Base-by-base conservation (phyloP, 1,140 invertebrate species). In the Drosophila nebulosa region DNA sequence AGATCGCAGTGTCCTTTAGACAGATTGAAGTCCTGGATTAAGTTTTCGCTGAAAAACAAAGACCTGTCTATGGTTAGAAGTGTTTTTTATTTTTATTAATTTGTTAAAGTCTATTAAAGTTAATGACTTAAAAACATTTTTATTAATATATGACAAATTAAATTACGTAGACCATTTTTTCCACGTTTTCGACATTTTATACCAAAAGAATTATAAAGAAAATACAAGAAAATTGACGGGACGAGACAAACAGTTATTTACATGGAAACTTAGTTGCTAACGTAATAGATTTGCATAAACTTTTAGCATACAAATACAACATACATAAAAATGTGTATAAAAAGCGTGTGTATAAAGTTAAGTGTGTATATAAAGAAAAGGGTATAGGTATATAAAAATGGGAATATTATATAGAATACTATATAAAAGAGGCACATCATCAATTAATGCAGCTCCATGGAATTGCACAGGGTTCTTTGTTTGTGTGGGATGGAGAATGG, bases 51-150 rank as follows among this genome's bases (percentile, higher is more conserved):
- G n/a, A n/a, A n/a, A n/a, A n/a, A n/a, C n/a, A n/a, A 32, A 32
- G 3, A 12, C 10, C 12, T 12, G 3, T 32, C 57, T 78, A 14
- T 55, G 21, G 59, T 66, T 42, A 69, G 42, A 50, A 53, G 24
- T 18, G 35, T 36, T 27, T 18, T 66, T 68, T 10, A 58, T 30
- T 63, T 63, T 74, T 74, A 78, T 66, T 68, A 78, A 79, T 76
- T 81, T 78, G 61, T 79, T 85, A 71, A 74, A 58, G 56, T 69
- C 78, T 86, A 88, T 76, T 88, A 88, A 73, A 88, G 51, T 73
- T 88, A 88, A 88, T 88, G 83, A 88, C 83, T 88, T 88, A 88
- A 63, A 53, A 36, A 46, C 16, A 55, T 50, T 26, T 53, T 27
- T 59, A 63, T 55, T 5, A 21, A 64, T 60, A 35, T 58, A 26